phyloP scores from a whole-genome alignment of 2,888 invertebrate species.

The Physocephala rufipes region DNA sequence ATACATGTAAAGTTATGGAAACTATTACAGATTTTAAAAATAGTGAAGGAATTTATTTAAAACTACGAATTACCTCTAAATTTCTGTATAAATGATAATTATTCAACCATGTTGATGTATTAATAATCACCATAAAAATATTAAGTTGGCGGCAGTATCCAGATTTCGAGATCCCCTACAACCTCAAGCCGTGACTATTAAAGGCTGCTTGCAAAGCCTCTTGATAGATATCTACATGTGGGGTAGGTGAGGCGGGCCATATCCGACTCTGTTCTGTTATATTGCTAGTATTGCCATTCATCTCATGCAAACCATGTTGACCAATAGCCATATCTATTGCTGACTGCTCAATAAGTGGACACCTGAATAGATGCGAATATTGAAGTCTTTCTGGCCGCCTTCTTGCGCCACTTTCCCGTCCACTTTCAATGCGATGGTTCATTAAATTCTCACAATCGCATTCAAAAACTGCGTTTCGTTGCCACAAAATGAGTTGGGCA shows the following conservation, averaged over 20 bases:
- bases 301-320: constrained; percentile 46
- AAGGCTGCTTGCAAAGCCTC: constrained; percentile 45
- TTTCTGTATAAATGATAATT: too few relatives aligned
- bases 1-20: too few relatives aligned
- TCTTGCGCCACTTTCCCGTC: constrained; percentile 33
- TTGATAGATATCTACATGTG: constrained; percentile 41
- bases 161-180: too few relatives aligned
- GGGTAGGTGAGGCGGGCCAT: too few relatives aligned
- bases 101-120: too few relatives aligned
- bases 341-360: constrained; percentile 45
- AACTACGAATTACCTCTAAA: too few relatives aligned
- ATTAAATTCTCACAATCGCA: constrained; percentile 54
- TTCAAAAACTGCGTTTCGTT: constrained; percentile 50
- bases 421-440: constrained; percentile 48
- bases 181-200: constrained; percentile 43
- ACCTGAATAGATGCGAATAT: constrained; percentile 23
- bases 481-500: constrained; percentile 51
- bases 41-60: too few relatives aligned
- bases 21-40: too few relatives aligned
- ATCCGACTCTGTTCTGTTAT: constrained; percentile 38
- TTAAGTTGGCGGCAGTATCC: too few relatives aligned
- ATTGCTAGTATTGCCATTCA: constrained; percentile 18
- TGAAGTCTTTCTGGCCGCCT: constrained; percentile 16
- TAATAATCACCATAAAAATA: too few relatives aligned
- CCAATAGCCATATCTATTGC: constrained; percentile 51